These are phyloP conservation scores for Furcula furcula DNA, from an alignment of 2,888 invertebrate species.

Conservation along the genomic window DNA sequence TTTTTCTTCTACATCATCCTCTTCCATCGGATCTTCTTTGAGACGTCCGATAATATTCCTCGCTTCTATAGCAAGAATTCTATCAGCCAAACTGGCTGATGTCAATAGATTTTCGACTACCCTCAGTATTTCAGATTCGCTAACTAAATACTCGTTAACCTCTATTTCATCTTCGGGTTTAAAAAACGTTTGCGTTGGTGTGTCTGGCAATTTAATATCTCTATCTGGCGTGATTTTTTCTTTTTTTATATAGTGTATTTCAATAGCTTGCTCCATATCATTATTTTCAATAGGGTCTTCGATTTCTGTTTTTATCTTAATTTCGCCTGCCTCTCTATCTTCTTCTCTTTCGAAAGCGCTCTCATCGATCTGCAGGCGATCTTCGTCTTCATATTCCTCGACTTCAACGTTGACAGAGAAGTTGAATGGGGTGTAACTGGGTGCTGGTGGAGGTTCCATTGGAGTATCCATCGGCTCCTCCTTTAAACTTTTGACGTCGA, in stretches of 20 bases:
- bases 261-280: background rate
- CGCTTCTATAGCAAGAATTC: conserved; percentile 24
- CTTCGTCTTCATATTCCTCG: conserved; percentile 18
- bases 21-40: background rate
- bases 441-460: background rate
- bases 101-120: conserved; percentile 11
- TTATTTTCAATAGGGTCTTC: background rate
- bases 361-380: conserved; percentile 1
- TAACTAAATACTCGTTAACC: background rate
- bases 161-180: too few species aligned
- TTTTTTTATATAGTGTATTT: background rate
- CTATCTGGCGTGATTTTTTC: background rate
- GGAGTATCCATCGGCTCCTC: background rate
- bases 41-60: conserved; percentile 30
- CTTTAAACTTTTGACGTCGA: background rate
- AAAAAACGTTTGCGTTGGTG: too few species aligned
- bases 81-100: conserved; percentile 25
- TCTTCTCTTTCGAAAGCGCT: background rate
- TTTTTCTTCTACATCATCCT: conserved; percentile 1
- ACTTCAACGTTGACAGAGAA: conserved; percentile 23
- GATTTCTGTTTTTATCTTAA: background rate
- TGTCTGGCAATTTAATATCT: too few species aligned
- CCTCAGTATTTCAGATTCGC: conserved; percentile 8
- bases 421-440: background rate
- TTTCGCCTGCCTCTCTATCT: too few species aligned